A percentile compares a stretch with the other conserved stretches of the same genome.
Conservation (phyloP, 2,888 invertebrate genomes). For the Callosobruchus maculatus region DNA sequence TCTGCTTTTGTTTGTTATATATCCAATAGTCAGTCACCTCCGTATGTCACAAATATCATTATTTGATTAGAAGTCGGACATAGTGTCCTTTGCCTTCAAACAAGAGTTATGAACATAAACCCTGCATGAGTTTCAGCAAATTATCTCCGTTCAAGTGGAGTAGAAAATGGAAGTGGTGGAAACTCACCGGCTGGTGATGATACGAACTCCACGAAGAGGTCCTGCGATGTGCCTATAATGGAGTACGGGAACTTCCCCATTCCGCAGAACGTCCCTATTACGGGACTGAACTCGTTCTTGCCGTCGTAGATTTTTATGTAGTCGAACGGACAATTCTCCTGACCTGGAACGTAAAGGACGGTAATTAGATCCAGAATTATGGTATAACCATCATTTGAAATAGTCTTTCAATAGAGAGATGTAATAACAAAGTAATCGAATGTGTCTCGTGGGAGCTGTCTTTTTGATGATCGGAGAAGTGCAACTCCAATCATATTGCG, state of each 20-base stretch:
- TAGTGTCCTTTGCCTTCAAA: too few species aligned
- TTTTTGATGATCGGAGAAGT: too few species aligned
- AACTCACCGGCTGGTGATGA: constrained; percentile 75
- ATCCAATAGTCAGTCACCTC: too few species aligned
- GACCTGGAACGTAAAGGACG: constrained; percentile 51
- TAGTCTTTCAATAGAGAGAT: not conserved
- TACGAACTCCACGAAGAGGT: constrained; percentile 84
- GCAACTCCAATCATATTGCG: too few species aligned
- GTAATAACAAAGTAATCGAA: too few species aligned
- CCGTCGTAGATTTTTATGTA: constrained; percentile 89
- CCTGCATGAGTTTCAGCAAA: too few species aligned
- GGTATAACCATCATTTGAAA: not conserved
- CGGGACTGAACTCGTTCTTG: constrained; percentile 79
- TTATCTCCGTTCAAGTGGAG: not conserved
- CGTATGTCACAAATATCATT: too few species aligned
- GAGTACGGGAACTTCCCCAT: constrained; percentile 93
- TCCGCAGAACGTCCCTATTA: constrained; percentile 88
- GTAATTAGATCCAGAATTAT: not conserved
- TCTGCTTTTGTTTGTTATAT: too few species aligned
- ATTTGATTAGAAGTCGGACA: too few species aligned
- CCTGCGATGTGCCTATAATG: constrained; percentile 88
- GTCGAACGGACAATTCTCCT: constrained; percentile 86
- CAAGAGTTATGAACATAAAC: too few species aligned
- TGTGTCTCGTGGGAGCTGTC: too few species aligned
- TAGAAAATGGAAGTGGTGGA: not conserved